A percentile compares a stretch with the other conserved stretches of the same genome.
phyloP scores from a whole-genome alignment of 2,113 vertebrate genomes.

The Mormyrus iriodes region DNA sequence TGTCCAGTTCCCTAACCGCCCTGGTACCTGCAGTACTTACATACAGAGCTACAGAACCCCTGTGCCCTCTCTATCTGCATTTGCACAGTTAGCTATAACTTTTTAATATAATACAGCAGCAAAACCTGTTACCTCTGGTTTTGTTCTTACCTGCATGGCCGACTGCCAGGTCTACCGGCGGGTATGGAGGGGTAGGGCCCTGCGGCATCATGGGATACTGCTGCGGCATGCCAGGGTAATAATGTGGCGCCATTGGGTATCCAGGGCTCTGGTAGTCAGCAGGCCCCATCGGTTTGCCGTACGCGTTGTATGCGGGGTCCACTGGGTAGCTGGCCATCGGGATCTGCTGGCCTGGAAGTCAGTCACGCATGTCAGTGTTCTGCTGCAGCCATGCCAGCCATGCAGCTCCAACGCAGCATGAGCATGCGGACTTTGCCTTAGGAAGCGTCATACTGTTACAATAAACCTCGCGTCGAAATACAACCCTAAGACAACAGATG shows the following conservation, averaged over 20 bases:
- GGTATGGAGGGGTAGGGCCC: slow-evolving; percentile 48
- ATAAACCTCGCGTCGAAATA: neutral
- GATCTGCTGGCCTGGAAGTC: slow-evolving; percentile 69
- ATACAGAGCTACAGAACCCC: neutral
- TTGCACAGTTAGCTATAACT: neutral
- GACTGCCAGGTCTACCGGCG: slow-evolving; percentile 48
- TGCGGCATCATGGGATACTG: slow-evolving; percentile 63
- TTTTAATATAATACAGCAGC: neutral
- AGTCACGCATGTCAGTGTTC: neutral
- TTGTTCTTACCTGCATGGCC: slow-evolving; percentile 54
- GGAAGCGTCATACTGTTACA: neutral
- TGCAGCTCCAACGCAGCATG: neutral
- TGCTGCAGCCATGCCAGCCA: neutral
- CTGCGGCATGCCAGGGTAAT: slow-evolving; percentile 54
- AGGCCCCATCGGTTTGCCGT: slow-evolving; percentile 61
- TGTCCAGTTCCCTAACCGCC: neutral
- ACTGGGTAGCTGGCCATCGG: slow-evolving; percentile 73
- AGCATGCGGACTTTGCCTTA: neutral
- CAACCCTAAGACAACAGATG: neutral
- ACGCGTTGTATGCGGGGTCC: slow-evolving; percentile 67
- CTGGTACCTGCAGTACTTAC: neutral
- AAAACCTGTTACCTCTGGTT: neutral
- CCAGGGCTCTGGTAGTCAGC: slow-evolving; percentile 48
- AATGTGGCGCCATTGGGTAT: slow-evolving; percentile 59
- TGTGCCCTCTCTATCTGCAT: neutral